Evolutionary conservation across 2,797 vertebrate species (phyloP), one percentile per base, ranked within the genome.

Genomic region (Amniataba percoides): DNA sequence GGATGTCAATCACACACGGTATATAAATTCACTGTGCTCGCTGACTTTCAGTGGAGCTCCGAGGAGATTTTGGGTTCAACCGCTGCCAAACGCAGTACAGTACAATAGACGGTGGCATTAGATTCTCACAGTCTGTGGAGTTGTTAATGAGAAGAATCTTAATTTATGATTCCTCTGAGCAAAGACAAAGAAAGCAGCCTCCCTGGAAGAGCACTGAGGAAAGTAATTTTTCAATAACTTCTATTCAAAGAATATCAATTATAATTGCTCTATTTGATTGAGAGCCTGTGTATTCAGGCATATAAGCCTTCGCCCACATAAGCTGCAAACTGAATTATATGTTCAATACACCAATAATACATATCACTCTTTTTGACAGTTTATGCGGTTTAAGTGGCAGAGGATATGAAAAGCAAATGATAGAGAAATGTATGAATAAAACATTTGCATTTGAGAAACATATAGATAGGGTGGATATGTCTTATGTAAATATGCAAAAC

Each of bases 401-500:
- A 89, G 81, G 86, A 88, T 93, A 88, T 90, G 91, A 93, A 92
- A 90, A 91, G 91, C 85, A 92, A 93, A 88, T 87, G 84, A 91
- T 83, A 63, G 78, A 82, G 88, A 89, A 89, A 87, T 75, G 73
- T 78, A 94, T 94, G 91, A 94, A 94, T 94, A 94, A 94, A 94
- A 94, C 92, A 94, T 94, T 84, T 78, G 86, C 87, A 90, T 93
- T 90, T 92, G 87, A 85, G 90, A 92, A 94, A 94, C 89, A 90
- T 92, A 94, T 93, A 92, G 89, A 93, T 91, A 90, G 83, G 71
- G 59, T 81, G 82, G 90, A 88, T 93, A 85, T 87, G 77, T 89
- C 91, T 91, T 94, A 93, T 93, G 91, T 93, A 94, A 93, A 94
- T 94, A 93, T 92, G 92, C 92, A 83, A 90, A 95, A 93, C 90